Base-by-base conservation (phyloP, 2,113 vertebrate species). In the Scomber colias region DNA sequence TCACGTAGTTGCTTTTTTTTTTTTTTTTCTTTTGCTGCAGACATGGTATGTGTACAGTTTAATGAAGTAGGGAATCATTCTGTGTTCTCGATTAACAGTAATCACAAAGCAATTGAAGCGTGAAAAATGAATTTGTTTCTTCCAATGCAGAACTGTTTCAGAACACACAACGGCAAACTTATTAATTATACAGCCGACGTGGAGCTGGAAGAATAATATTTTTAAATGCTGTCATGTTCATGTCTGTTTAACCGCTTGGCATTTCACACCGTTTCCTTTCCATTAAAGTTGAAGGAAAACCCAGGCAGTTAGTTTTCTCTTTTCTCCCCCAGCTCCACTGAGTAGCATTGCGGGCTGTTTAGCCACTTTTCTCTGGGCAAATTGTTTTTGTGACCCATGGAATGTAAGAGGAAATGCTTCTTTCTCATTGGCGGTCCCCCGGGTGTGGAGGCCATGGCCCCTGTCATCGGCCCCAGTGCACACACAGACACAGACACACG, bases 401-500 rank as follows among this genome's bases (percentile, higher is more conserved):
- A 94, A 95, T 93, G 93, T 94, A 90, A 87, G 92, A 94, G 94
- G 94, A 95, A 96, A 95, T 93, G 90, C 93, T 95, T 95, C 89
- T 95, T 95, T 96, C 94, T 95, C 93, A 94, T 94, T 94, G 94
- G 85, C 80, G 90, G 87, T 94, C 94, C 95, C 94, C 87, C 53
- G 90, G 89, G 94, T 92, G 90, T 89, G 87, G 88, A 94, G 94
- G 92, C 92, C 90, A 81, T 86, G 94, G 93, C 95, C 93, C 87
- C 94, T 95, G 93, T 95, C 93, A 93, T 93, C 92, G 88, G 93
- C 89, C 90, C 71, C 85, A 82, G 79, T 81, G 84, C 90, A 89
- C 87, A 88, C 87, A 79, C 82, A 75, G 17, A 77, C 82, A 81
- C 48, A 59, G 57, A 60, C 21, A 0, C 50, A 53, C 30, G 46